Conservation (phyloP, 2,797 vertebrate species). For the Typhlichthys subterraneus region DNA sequence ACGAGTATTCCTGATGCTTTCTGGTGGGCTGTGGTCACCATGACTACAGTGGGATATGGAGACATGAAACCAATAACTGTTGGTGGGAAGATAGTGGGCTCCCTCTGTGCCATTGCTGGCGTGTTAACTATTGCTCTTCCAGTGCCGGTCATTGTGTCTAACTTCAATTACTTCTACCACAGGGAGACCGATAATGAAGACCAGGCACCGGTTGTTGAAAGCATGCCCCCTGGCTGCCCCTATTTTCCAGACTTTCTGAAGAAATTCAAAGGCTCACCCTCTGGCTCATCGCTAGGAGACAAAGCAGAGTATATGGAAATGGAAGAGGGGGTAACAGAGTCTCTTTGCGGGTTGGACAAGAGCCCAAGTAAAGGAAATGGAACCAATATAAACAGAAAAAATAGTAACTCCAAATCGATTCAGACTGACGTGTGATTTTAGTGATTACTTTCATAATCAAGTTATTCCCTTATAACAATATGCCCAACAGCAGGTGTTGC, state of each 20-base stretch:
- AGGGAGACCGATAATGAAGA: constrained; percentile 97
- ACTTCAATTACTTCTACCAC: constrained; percentile 99
- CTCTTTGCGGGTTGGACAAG: constrained; percentile 91
- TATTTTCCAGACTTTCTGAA: constrained; percentile 93
- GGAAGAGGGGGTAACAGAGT: constrained; percentile 98
- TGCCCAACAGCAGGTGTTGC: constrained; percentile 64
- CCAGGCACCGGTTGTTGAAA: constrained; percentile 86
- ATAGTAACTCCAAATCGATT: constrained; percentile 93
- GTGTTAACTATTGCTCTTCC: constrained; percentile 98
- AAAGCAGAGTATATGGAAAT: constrained; percentile 99
- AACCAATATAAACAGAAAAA: constrained; percentile 92
- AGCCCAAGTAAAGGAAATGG: constrained; percentile 92
- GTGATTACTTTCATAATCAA: constrained; percentile 39
- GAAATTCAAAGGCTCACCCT: constrained; percentile 90
- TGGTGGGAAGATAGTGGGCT: constrained; percentile 97
- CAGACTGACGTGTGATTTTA: constrained; percentile 96
- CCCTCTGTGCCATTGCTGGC: constrained; percentile 96
- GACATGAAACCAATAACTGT: constrained; percentile 99
- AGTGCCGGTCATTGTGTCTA: constrained; percentile 98
- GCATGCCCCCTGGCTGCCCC: constrained; percentile 79
- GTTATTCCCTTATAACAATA: constrained; percentile 42
- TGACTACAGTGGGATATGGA: constrained; percentile 98
- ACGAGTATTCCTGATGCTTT: constrained; percentile 99
- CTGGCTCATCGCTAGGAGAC: constrained; percentile 90
- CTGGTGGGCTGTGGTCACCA: constrained; percentile 99